phyloP scores from a whole-genome alignment of 1,140 invertebrate species.

The Trinorchestia longiramus region DNA sequence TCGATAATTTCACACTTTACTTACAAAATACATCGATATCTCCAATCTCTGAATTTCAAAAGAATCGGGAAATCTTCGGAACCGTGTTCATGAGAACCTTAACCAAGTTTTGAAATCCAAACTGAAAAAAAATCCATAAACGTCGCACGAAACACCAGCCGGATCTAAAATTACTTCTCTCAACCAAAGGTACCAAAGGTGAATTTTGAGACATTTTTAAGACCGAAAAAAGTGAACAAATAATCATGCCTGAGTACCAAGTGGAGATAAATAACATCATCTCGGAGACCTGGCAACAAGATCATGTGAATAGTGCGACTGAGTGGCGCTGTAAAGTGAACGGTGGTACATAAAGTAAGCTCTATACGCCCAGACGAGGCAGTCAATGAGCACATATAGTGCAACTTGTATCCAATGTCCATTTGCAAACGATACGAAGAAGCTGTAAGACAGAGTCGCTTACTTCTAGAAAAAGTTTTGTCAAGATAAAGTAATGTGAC shows the following conservation, averaged over 20 bases:
- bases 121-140: not conserved
- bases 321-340: not conserved
- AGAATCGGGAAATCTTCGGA: not conserved
- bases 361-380: not conserved
- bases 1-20: not conserved
- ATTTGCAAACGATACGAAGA: constrained; percentile 8
- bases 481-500: not conserved
- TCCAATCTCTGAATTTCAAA: not conserved
- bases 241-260: not conserved
- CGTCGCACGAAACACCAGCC: not conserved
- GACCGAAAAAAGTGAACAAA: not conserved
- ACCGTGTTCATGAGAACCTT: not conserved
- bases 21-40: not conserved
- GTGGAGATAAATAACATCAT: not conserved
- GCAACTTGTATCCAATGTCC: not conserved
- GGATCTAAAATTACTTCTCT: not conserved
- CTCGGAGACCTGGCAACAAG: not conserved
- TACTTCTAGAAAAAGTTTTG: not conserved
- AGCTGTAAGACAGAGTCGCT: not conserved
- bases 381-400: not conserved
- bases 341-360: not conserved
- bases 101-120: not conserved
- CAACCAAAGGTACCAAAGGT: not conserved
- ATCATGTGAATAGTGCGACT: not conserved
- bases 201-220: not conserved